Base-by-base conservation (phyloP, 2,888 invertebrate species). In the Sminthurinus aureus region DNA sequence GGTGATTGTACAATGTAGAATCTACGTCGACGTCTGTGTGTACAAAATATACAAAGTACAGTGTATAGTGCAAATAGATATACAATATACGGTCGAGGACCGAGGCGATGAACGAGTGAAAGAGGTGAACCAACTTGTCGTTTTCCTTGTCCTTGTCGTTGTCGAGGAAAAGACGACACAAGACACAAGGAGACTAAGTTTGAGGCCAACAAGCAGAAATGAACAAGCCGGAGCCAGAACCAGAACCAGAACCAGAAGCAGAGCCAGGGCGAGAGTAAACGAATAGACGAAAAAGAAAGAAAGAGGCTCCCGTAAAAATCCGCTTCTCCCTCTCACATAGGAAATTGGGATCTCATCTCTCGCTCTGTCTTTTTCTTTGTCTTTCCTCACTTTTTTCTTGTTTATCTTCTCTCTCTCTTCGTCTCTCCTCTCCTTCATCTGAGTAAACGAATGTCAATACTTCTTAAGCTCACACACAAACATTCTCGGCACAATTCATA, bases 261-360 rank as follows among this genome's bases (percentile, higher is more conserved):
- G 38, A n/a, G n/a, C n/a, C n/a, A n/a, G n/a, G n/a, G n/a, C n/a
- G n/a, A n/a, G n/a, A n/a, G n/a, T n/a, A n/a, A n/a, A n/a, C n/a
- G n/a, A n/a, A n/a, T n/a, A n/a, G n/a, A n/a, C n/a, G n/a, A 6
- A 38, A 38, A 6, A 38, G 38, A 38, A 38, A 4, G 38, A 38
- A 38, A 38, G 38, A 38, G 38, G 38, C 58, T 58, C 58, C 2
- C 38, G 24, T 24, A 11, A 73, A 73, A 73, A 67, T 83, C 80
- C 79, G 85, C 85, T 83, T 84, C 83, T 83, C 80, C 79, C 84
- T 85, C 83, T 84, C 83, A 83, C 79, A 86, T 84, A 85, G 85
- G 86, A 86, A 87, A 87, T 86, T 87, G 86, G 38, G 86, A 87
- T 87, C 86, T 83, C 85, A 87, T 87, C 87, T 84, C 83, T 85